These are phyloP conservation scores for Camelus bactrianus DNA, from an alignment of 2,113 vertebrate genomes.

Conservation along the genomic window DNA sequence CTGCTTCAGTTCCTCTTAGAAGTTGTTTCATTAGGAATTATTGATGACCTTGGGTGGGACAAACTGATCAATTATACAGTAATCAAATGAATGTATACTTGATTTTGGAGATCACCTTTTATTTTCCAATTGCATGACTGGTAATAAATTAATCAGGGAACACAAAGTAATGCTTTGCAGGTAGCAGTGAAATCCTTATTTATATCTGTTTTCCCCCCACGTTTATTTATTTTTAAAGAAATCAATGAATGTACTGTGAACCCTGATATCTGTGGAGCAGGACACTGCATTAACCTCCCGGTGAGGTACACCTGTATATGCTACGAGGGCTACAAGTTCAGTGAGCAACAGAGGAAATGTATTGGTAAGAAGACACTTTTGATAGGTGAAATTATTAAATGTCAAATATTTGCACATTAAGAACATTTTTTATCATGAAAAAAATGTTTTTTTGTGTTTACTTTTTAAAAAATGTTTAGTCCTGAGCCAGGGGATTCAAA, in stretches of 20 bases:
- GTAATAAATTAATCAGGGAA: neutral
- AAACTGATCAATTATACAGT: neutral
- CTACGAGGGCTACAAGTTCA: slow-evolving; percentile 91
- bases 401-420: slow-evolving; percentile 45
- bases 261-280: slow-evolving; percentile 95
- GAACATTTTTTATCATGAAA: neutral
- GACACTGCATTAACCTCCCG: slow-evolving; percentile 94
- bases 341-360: slow-evolving; percentile 91
- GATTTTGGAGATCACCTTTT: neutral
- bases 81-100: neutral
- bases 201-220: neutral
- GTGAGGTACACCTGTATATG: slow-evolving; percentile 96
- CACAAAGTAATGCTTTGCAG: slow-evolving; percentile 24
- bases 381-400: neutral
- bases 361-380: slow-evolving; percentile 89
- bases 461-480: neutral
- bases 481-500: neutral
- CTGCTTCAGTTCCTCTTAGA: neutral
- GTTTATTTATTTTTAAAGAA: slow-evolving; percentile 87
- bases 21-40: neutral
- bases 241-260: slow-evolving; percentile 96
- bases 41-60: neutral
- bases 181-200: neutral
- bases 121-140: neutral
- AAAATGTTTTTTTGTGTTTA: neutral